Percentiles rank a stretch among this genome's conserved stretches.
phyloP scores from a whole-genome alignment of 2,888 invertebrate species.

The Labia minor region DNA sequence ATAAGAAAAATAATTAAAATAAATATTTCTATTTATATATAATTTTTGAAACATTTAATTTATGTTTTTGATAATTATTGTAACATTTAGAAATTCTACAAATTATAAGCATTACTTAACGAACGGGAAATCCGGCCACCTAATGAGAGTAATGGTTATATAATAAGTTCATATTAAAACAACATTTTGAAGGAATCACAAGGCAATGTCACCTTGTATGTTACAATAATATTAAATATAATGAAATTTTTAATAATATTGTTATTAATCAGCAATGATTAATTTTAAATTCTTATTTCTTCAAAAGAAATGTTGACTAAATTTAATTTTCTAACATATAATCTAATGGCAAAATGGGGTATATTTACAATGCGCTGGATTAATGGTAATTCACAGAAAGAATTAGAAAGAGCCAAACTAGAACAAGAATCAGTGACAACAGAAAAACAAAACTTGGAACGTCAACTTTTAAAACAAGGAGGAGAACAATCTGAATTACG shows the following conservation, averaged over 20 bases:
- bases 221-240: no score
- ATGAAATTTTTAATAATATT: no score
- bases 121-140: constrained; percentile 1
- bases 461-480: constrained; percentile 66
- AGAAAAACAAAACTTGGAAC: constrained; percentile 71
- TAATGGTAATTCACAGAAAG: constrained; percentile 35
- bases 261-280: no score
- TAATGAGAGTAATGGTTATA: not conserved
- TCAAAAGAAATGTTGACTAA: no score
- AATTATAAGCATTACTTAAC: constrained; percentile 1
- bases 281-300: no score
- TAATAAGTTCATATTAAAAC: not conserved
- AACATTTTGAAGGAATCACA: not conserved
- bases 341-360: not conserved
- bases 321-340: no score
- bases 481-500: constrained; percentile 47
- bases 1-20: no score
- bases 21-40: no score
- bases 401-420: constrained; percentile 70
- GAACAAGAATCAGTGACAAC: constrained; percentile 74
- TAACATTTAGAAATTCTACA: not conserved
- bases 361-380: not conserved
- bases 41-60: no score
- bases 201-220: not conserved
- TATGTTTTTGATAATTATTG: not conserved